These are phyloP conservation scores for Gila robusta DNA, from an alignment of 2,797 vertebrate genomes.

Conservation along the genomic window DNA sequence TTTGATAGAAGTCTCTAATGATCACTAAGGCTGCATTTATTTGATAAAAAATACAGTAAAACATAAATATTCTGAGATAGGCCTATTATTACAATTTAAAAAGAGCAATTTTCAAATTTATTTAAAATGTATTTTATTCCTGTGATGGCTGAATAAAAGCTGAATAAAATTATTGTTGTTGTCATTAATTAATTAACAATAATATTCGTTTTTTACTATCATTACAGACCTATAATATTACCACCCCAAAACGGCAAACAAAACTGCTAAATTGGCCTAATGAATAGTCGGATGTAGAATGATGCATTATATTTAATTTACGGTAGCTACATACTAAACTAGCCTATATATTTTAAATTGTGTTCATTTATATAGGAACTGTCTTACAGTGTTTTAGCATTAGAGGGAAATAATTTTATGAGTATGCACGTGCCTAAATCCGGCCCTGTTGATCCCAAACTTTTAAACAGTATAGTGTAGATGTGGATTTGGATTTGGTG, in stretches of 20 bases:
- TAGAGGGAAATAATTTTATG: not conserved
- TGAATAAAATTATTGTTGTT: not conserved
- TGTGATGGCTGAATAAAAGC: not conserved
- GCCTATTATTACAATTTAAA: not conserved
- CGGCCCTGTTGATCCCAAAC: not conserved
- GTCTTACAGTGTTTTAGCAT: not conserved
- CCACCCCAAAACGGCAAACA: not conserved
- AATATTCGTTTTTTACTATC: not conserved
- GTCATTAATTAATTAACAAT: not conserved
- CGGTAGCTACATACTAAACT: too few species aligned
- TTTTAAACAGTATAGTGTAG: not conserved
- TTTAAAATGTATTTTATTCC: not conserved
- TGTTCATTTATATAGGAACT: too few species aligned
- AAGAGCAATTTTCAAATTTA: not conserved
- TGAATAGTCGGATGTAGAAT: not conserved
- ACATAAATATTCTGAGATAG: not conserved
- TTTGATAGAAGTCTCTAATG: not conserved
- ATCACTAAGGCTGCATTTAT: not conserved
- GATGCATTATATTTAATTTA: not conserved
- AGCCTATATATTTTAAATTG: too few species aligned
- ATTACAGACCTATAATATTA: not conserved
- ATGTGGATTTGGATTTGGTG: not conserved
- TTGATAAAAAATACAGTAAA: not conserved
- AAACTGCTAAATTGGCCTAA: not conserved
- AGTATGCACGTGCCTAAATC: not conserved